Base-by-base conservation (phyloP, 2,888 invertebrate species). In the Macaria liturata region DNA sequence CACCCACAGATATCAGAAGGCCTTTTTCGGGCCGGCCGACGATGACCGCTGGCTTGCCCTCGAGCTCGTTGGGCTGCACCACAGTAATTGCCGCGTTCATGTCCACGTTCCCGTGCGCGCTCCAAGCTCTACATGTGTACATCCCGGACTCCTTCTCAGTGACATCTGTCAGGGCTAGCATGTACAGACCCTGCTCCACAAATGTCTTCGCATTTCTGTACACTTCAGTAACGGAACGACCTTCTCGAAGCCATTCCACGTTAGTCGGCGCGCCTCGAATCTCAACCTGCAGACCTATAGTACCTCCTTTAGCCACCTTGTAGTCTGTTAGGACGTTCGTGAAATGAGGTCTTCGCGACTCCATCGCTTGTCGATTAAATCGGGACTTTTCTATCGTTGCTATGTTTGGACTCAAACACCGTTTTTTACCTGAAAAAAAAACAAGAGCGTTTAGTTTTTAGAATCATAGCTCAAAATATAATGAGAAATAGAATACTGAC, bases 271-370 rank as follows among this genome's bases (percentile, higher is more conserved):
- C 89, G 73, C 95, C 95, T 78, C 94, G 94, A 40, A 96, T 94
- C 81, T 96, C 95, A 0, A 97, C 96, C 80, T 97, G 96, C 30
- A 97, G 93, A 3, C 96, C 97, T 61, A 96, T 95, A 0, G 96
- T 96, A 42, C 97, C 97, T 0, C 97, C 97, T 58, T 92, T 90
- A 3, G 95, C 94, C 0, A 97, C 96, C 54, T 94, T 93, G 73
- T 95, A 94, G 75, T 96, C 96, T 0, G 94, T 94, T 32, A 96
- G 81, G 0, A 95, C 93, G 59, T 93, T 94, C 0, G 94, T 91
- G 70, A 96, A 95, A 72, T 95, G 94, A 0, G 96, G 96, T 63
- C 94, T 91, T 47, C 94, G 88, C n/a, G 93, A 91, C 74, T 90
- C 91, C 49, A 84, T 69, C 32, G 78, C 80, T 74, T 86, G 86